Percentiles rank a stretch among this genome's conserved stretches.
Evolutionary conservation across 2,113 vertebrate genomes (phyloP).

Genomic region (Bambusicola thoracicus): DNA sequence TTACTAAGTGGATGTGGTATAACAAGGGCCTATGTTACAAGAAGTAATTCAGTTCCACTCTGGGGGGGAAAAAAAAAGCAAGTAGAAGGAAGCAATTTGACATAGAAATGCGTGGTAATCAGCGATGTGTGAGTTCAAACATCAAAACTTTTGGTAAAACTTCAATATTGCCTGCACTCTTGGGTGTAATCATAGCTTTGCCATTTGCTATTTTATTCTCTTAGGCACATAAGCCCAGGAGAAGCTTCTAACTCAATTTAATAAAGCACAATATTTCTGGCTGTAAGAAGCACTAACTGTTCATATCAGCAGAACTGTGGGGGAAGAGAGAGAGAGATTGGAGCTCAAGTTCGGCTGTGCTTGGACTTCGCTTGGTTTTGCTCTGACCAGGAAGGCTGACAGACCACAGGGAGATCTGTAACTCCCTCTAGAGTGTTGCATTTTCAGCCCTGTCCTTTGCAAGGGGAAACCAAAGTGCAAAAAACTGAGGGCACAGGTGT

Average conservation of each 20-base stretch:
- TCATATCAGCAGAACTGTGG: background rate
- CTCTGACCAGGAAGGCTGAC: background rate
- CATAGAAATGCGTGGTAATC: background rate
- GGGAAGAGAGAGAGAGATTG: background rate
- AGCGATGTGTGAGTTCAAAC: background rate
- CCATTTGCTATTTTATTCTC: background rate
- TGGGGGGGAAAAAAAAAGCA: background rate
- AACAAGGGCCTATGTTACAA: background rate
- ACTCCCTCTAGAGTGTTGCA: background rate
- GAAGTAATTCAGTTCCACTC: background rate
- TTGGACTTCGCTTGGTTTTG: background rate
- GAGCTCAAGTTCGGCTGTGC: background rate
- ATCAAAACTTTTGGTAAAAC: background rate
- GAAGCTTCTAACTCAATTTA: too few relatives aligned
- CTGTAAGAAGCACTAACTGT: background rate
- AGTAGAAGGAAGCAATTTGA: background rate
- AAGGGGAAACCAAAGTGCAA: background rate
- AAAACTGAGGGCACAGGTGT: accelerated
- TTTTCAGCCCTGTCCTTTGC: background rate
- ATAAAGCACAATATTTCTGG: background rate
- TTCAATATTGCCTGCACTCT: background rate
- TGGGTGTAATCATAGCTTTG: background rate
- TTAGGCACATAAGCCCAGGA: background rate
- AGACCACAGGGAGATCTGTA: background rate
- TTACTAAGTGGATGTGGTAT: background rate